Base-by-base conservation (phyloP, 37 sponge, comb jelly and placozoan species). In the Mnemiopsis leidyi region DNA sequence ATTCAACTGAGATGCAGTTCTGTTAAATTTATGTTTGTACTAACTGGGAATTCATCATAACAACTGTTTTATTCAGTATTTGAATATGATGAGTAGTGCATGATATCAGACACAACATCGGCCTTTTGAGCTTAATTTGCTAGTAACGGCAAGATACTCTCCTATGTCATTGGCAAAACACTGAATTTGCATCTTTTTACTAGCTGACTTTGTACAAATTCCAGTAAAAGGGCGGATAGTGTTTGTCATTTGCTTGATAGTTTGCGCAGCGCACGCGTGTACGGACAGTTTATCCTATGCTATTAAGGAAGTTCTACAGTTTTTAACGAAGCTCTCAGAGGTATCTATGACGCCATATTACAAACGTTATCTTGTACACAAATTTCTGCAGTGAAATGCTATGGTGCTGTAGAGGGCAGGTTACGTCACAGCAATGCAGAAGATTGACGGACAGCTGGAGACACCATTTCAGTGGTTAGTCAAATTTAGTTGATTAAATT, bases 191-290 rank as follows among this genome's bases (percentile, higher is more conserved):
- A 32, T 9, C 36, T 34, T 34, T 34, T 31, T 77, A 77, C 79
- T 77, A 77, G 79, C 36, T 77, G 79, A 77, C 79, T 34, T 31
- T 13, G 79, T 77, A 33, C 9, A 77, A 77, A 77, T 16, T 28
- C 16, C 2, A 34, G 79, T 77, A 20, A 77, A 31, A 32, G 33
- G 33, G 16, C 1, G 36, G 35, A 21, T 31, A 32, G 20, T 77
- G 79, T 32, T 34, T 16, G 79, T 77, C 32, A 77, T 77, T 77
- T 77, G 79, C 79, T 77, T 77, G 79, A 77, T 77, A 32, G 18
- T 77, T 32, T 77, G 34, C 32, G 61, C 61, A 13, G 61, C 30
- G 35, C 79, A 32, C 79, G 73, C 79, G 79, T 36, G 79, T 32
- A 77, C 79, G 73, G 29, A 3, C 25, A 7, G 23, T 23, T 29